phyloP scores from a whole-genome alignment of 1,140 invertebrate genomes.

The Papilio dardanus region DNA sequence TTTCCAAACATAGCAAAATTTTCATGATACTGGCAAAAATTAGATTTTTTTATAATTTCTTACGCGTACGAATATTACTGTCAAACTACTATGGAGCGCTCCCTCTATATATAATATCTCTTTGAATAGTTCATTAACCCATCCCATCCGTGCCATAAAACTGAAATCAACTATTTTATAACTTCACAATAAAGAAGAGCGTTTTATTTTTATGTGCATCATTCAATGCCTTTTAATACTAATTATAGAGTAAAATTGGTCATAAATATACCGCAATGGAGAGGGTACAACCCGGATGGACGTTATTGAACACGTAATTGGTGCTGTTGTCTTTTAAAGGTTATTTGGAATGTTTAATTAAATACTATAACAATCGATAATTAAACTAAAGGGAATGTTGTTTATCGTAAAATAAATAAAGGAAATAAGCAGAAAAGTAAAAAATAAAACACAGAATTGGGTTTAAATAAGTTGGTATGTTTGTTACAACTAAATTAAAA shows the following conservation, averaged over 20 bases:
- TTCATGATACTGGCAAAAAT: no score
- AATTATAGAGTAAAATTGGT: conserved; percentile 10
- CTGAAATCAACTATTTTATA: background rate
- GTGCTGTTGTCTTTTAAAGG: background rate
- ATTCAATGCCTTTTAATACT: conserved; percentile 15
- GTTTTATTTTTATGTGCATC: conserved; percentile 3
- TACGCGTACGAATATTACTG: no score
- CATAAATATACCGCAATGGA: conserved; percentile 1
- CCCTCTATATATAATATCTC: no score
- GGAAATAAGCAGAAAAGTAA: no score
- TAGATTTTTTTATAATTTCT: no score
- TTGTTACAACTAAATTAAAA: no score
- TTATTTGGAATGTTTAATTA: background rate
- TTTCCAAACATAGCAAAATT: background rate
- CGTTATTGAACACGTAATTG: conserved; percentile 11
- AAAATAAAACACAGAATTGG: no score
- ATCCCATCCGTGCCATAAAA: background rate
- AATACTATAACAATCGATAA: background rate
- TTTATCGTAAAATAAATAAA: no score
- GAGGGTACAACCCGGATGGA: background rate
- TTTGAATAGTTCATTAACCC: background rate
- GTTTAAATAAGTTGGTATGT: no score
- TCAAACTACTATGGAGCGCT: no score
- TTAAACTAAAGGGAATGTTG: background rate
- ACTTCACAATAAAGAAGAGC: background rate